A percentile compares a stretch with the other conserved stretches of the same genome.
Evolutionary conservation across 2,797 vertebrate genomes (phyloP).

Genomic region (Takifugu ocellatus): DNA sequence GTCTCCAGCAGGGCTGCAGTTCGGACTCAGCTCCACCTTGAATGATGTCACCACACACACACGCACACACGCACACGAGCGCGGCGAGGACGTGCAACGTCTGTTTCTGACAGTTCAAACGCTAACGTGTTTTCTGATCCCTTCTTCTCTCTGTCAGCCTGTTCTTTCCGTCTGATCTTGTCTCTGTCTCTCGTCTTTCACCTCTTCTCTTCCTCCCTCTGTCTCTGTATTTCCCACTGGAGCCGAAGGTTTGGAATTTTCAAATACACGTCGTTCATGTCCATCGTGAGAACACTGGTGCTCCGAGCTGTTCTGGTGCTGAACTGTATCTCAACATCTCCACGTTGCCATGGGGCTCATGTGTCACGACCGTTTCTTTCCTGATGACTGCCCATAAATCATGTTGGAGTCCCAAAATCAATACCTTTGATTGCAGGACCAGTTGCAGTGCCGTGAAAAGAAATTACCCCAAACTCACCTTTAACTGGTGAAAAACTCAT

Average conservation of each 20-base stretch:
- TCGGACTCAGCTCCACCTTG: constrained; percentile 25
- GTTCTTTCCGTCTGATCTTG: constrained; percentile 44
- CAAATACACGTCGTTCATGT: constrained; percentile 16
- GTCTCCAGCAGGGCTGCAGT: constrained; percentile 28
- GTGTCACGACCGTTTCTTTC: too few species aligned
- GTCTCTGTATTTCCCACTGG: constrained; percentile 25
- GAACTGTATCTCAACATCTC: too few species aligned
- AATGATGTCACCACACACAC: constrained; percentile 45
- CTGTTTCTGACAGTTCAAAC: too few species aligned
- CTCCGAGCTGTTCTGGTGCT: constrained; percentile 22
- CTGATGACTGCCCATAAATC: background rate
- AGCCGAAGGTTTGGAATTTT: constrained; percentile 17
- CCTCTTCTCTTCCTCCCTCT: constrained; percentile 28
- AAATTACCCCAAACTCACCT: too few species aligned
- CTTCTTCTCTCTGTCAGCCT: constrained; percentile 15
- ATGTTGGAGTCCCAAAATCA: constrained; percentile 9
- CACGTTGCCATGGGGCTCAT: too few species aligned
- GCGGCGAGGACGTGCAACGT: constrained; percentile 12
- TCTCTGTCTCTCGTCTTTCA: constrained; percentile 40
- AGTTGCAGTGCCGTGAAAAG: too few species aligned
- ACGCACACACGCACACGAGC: constrained; percentile 21
- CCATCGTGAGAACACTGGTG: constrained; percentile 25
- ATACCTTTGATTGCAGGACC: background rate
- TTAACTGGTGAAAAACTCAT: too few species aligned
- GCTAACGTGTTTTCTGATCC: background rate